phyloP scores from a whole-genome alignment of 2,113 vertebrate species.

The Tichodroma muraria region DNA sequence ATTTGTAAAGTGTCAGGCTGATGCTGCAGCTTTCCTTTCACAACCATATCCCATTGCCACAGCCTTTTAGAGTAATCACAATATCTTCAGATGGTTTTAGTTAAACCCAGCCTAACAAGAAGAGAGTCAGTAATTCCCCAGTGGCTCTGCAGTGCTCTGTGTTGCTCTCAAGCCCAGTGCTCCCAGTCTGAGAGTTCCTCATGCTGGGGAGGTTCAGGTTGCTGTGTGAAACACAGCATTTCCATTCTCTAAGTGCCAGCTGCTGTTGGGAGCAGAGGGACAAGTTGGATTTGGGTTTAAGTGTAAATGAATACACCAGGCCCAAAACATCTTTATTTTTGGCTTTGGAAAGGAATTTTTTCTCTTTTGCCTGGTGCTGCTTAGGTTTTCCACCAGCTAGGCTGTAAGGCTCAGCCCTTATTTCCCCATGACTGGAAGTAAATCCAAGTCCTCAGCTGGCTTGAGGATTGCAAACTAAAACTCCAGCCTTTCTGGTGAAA shows the following conservation, averaged over 20 bases:
- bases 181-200: not conserved
- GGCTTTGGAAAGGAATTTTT: not conserved
- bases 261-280: not conserved
- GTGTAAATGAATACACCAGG: not conserved
- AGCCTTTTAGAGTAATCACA: no score
- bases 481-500: not conserved
- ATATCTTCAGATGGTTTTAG: not conserved
- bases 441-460: not conserved
- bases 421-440: not conserved
- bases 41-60: not conserved
- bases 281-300: not conserved
- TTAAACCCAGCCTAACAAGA: not conserved
- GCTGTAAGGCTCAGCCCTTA: not conserved
- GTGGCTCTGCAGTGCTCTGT: not conserved
- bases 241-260: not conserved
- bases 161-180: not conserved
- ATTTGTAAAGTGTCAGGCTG: not conserved
- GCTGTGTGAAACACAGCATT: not conserved
- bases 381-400: not conserved
- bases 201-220: not conserved
- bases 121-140: not conserved
- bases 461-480: not conserved
- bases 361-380: not conserved
- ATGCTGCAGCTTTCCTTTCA: not conserved
- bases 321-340: not conserved